Evolutionary conservation across 2,113 vertebrate species (phyloP).

Genomic region (Trematocara variabile): DNA sequence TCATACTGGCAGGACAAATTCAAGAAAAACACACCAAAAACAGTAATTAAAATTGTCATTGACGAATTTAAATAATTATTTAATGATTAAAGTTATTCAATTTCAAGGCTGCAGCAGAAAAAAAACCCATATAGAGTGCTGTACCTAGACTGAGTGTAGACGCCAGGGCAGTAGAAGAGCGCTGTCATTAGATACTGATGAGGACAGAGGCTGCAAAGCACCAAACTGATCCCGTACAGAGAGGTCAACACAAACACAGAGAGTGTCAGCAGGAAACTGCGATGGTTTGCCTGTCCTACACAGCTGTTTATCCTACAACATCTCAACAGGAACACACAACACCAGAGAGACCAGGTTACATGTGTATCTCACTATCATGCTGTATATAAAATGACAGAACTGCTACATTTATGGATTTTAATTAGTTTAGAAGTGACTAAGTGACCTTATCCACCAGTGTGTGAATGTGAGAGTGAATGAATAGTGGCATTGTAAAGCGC

Average conservation of each 20-base stretch:
- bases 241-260: slow-evolving; percentile 89
- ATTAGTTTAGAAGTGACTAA: background rate
- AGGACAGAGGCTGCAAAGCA: slow-evolving; percentile 84
- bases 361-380: background rate
- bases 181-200: slow-evolving; percentile 76
- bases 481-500: too few relatives aligned
- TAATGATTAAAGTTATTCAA: background rate
- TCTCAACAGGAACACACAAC: slow-evolving; percentile 29
- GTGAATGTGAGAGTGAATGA: too few relatives aligned
- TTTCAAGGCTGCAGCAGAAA: background rate
- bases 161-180: slow-evolving; percentile 91
- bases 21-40: background rate
- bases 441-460: background rate
- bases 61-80: fast-evolving
- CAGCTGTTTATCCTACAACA: slow-evolving; percentile 94
- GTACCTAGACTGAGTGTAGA: slow-evolving; percentile 89
- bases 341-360: background rate
- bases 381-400: background rate
- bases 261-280: slow-evolving; percentile 89
- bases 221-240: slow-evolving; percentile 87
- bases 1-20: background rate
- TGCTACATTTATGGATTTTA: background rate
- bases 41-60: fast-evolving
- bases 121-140: background rate
- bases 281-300: slow-evolving; percentile 92